Percentiles rank a stretch among this genome's conserved stretches.
Evolutionary conservation across 1,140 invertebrate species (phyloP).

Genomic region (Drosophila quadrilineata): DNA sequence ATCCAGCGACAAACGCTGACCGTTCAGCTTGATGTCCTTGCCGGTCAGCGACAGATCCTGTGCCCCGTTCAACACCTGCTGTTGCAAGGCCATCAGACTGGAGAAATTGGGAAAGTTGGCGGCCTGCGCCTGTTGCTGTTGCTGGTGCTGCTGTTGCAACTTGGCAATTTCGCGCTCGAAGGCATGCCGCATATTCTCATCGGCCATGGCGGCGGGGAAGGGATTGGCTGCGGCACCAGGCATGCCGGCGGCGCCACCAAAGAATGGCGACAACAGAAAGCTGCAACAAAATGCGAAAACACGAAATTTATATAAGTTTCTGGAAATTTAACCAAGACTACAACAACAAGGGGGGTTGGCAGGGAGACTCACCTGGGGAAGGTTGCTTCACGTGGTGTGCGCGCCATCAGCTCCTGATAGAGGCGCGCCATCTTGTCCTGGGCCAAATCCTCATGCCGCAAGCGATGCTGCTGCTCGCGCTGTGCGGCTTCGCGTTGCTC

Average conservation of each 20-base stretch:
- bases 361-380: conserved; percentile 86
- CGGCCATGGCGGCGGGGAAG: conserved; percentile 82
- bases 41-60: conserved; percentile 94
- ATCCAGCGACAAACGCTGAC: conserved; percentile 82
- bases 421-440: conserved; percentile 98
- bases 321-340: background rate
- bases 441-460: conserved; percentile 96
- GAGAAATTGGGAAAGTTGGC: conserved; percentile 84
- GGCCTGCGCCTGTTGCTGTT: conserved; percentile 77
- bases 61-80: conserved; percentile 86
- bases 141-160: conserved; percentile 86
- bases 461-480: conserved; percentile 85
- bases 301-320: background rate
- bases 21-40: conserved; percentile 85
- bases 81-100: conserved; percentile 87
- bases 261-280: conserved; percentile 91
- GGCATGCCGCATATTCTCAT: conserved; percentile 93
- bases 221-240: conserved; percentile 84
- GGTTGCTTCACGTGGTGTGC: conserved; percentile 86
- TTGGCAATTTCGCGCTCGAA: conserved; percentile 94
- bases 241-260: conserved; percentile 84
- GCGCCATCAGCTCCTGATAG: conserved; percentile 96
- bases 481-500: conserved; percentile 50
- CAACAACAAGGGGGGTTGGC: background rate
- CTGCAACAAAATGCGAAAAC: conserved; percentile 78